A percentile compares a stretch with the other conserved stretches of the same genome.
Conservation (phyloP, 2,113 vertebrate species). For the Odontesthes bonariensis region DNA sequence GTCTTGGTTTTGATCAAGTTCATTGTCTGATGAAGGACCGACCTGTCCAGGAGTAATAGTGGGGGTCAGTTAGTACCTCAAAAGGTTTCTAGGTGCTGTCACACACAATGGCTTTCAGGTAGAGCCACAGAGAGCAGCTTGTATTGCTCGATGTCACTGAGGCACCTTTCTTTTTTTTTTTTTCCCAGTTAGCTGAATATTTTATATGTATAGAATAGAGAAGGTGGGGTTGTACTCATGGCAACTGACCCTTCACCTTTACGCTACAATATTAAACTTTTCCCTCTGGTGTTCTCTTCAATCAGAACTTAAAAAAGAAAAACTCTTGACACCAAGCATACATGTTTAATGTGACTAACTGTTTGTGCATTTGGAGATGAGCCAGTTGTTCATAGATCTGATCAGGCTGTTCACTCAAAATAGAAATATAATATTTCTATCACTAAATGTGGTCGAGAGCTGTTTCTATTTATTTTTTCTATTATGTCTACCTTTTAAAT, state of each 20-base stretch:
- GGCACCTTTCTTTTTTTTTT: slow-evolving; percentile 50
- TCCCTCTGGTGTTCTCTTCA: slow-evolving; percentile 21
- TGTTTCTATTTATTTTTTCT: too few relatives aligned
- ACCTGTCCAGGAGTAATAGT: slow-evolving; percentile 44
- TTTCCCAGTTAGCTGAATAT: slow-evolving; percentile 66
- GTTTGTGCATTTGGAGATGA: too few relatives aligned
- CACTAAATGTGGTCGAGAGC: too few relatives aligned
- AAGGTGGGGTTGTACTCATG: slow-evolving; percentile 37
- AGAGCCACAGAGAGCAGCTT: slow-evolving; percentile 39
- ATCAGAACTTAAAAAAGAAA: neutral
- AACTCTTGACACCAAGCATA: neutral
- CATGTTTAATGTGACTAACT: neutral
- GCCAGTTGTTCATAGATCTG: too few relatives aligned
- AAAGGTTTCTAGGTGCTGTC: slow-evolving; percentile 48
- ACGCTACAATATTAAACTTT: slow-evolving; percentile 9
- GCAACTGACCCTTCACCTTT: slow-evolving; percentile 38
- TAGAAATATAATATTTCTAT: too few relatives aligned
- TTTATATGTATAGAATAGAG: slow-evolving; percentile 62
- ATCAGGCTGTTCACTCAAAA: too few relatives aligned
- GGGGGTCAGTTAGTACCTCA: slow-evolving; percentile 50
- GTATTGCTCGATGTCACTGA: slow-evolving; percentile 53
- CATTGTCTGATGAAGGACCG: neutral
- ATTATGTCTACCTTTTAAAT: too few relatives aligned
- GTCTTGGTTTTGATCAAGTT: slow-evolving; percentile 40
- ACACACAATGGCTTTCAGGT: slow-evolving; percentile 4